These are phyloP conservation scores for Muschampia staudingeri DNA, from an alignment of 2,888 invertebrate genomes.

Conservation along the genomic window DNA sequence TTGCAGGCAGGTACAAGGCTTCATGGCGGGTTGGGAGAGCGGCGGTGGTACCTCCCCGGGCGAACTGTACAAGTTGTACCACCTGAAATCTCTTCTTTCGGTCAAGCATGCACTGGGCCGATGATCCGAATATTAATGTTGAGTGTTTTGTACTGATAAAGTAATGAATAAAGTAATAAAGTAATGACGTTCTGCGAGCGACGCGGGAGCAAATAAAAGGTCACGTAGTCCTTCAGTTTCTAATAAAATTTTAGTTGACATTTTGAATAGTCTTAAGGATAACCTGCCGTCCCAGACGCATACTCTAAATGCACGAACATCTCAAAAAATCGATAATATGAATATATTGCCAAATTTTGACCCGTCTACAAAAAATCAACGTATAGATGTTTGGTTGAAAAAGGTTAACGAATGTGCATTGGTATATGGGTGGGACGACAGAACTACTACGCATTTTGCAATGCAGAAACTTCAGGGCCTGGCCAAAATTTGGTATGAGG, in stretches of 20 bases:
- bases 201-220: conserved; percentile 1
- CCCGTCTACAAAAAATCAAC: background rate
- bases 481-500: no score
- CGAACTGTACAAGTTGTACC: no score
- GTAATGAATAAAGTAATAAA: no score
- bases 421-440: background rate
- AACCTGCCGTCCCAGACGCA: background rate
- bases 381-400: background rate
- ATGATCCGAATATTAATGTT: no score
- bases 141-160: no score
- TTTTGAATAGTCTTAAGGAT: background rate
- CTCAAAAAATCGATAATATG: background rate
- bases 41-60: no score
- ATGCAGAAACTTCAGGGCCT: background rate
- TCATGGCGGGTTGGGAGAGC: no score
- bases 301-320: background rate
- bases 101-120: no score
- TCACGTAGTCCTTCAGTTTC: background rate
- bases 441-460: background rate
- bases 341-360: background rate
- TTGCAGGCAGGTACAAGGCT: no score
- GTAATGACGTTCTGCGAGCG: background rate
- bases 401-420: background rate
- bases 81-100: no score
- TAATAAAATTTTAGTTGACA: background rate